Conservation (phyloP, 2,888 invertebrate genomes). For the Pollenia labialis region DNA sequence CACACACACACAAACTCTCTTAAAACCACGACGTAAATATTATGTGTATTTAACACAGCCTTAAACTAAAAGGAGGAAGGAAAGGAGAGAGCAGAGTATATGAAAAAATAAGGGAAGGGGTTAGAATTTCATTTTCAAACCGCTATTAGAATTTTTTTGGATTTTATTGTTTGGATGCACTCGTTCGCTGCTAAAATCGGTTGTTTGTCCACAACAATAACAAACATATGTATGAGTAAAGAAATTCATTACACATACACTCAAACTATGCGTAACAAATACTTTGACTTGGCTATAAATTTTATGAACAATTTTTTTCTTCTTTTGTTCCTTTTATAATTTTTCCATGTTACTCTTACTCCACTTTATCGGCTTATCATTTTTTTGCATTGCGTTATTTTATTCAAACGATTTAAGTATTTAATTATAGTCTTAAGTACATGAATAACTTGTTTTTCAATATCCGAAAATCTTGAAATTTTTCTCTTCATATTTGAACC, state of each 20-base stretch:
- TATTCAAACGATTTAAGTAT: conserved; percentile 26
- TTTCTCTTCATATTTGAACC: background rate
- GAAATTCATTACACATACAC: background rate
- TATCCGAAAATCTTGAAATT: conserved; percentile 28
- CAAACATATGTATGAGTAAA: background rate
- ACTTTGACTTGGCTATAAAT: conserved; percentile 13
- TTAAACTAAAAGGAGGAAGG: conserved; percentile 42
- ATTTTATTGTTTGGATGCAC: conserved; percentile 59
- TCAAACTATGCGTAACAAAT: conserved; percentile 33
- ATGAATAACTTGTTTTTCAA: conserved; percentile 48
- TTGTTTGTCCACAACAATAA: conserved; percentile 11
- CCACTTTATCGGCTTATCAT: conserved; percentile 1
- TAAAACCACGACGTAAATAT: conserved; percentile 50
- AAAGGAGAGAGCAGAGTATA: conserved; percentile 21
- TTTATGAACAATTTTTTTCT: background rate
- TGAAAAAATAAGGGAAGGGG: background rate
- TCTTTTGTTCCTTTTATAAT: conserved; percentile 15
- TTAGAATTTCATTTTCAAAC: conserved; percentile 14
- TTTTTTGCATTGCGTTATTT: conserved; percentile 30
- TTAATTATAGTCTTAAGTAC: conserved; percentile 18
- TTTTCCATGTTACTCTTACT: conserved; percentile 4
- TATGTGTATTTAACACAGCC: conserved; percentile 39
- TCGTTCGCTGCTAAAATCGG: conserved; percentile 43
- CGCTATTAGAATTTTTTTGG: conserved; percentile 45
- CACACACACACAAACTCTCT: background rate